A percentile compares a stretch with the other conserved stretches of the same genome.
These are phyloP conservation scores for Drosophila serrata DNA, from an alignment of 1,140 invertebrate genomes.

Conservation along the genomic window DNA sequence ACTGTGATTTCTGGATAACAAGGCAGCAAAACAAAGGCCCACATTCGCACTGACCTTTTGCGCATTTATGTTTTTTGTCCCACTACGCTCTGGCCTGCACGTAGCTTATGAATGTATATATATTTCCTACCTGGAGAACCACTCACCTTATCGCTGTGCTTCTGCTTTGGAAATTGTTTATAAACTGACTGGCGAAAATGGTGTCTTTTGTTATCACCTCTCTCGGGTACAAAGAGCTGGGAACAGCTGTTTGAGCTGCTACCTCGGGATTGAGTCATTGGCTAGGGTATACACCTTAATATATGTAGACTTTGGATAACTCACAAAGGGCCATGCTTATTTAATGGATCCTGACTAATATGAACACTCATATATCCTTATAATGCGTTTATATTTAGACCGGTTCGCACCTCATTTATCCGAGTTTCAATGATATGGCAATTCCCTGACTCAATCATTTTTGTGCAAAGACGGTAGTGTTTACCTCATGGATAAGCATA, in stretches of 20 bases:
- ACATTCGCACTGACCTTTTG: constrained; percentile 15
- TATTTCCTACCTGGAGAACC: constrained; percentile 22
- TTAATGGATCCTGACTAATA: not conserved
- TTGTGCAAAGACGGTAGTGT: not conserved
- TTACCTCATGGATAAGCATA: not conserved
- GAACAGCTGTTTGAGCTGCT: constrained; percentile 39
- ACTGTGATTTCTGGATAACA: not conserved
- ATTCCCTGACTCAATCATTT: not conserved
- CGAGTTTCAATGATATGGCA: not conserved
- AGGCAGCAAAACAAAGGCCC: constrained; percentile 13
- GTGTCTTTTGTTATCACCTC: constrained; percentile 34
- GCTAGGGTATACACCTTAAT: not conserved
- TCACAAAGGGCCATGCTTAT: not conserved
- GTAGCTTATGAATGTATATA: constrained; percentile 23
- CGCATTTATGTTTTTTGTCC: not conserved
- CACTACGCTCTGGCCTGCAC: constrained; percentile 7
- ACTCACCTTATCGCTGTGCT: constrained; percentile 19
- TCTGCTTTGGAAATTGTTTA: constrained; percentile 38
- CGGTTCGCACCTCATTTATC: not conserved
- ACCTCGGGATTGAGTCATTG: constrained; percentile 7
- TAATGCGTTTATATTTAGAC: not conserved
- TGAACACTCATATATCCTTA: not conserved
- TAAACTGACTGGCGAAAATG: constrained; percentile 41
- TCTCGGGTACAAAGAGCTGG: constrained; percentile 25
- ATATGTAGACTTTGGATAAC: not conserved